Evolutionary conservation across 1,140 invertebrate genomes (phyloP).

Genomic region (Papilio glaucus): DNA sequence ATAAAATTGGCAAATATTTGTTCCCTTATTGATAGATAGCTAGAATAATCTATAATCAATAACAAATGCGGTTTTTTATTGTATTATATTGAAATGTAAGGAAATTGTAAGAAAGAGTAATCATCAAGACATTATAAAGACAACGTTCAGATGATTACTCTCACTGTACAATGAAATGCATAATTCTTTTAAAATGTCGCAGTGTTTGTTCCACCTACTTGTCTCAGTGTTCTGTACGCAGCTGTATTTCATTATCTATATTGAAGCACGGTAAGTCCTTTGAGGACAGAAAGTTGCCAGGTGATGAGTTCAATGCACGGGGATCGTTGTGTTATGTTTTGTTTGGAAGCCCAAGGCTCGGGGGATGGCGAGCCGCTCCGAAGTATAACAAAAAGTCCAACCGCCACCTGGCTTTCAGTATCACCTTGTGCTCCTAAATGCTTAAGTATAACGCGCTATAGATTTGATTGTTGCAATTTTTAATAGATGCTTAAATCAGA

Average conservation of each 20-base stretch:
- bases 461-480: neutral
- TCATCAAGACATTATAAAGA: too few relatives aligned
- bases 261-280: constrained; percentile 3
- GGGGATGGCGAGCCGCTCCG: constrained; percentile 52
- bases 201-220: too few relatives aligned
- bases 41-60: too few relatives aligned
- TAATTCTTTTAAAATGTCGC: neutral
- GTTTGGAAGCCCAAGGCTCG: constrained; percentile 48
- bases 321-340: constrained; percentile 69
- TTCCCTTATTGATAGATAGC: too few relatives aligned
- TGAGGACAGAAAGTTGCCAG: constrained; percentile 51
- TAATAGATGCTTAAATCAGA: neutral
- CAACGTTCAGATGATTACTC: neutral
- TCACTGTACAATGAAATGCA: neutral
- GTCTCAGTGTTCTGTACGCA: neutral
- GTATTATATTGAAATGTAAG: too few relatives aligned
- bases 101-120: neutral
- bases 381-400: constrained; percentile 55
- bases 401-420: constrained; percentile 62
- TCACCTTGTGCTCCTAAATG: constrained; percentile 25
- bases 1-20: too few relatives aligned
- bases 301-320: constrained; percentile 72
- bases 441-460: neutral
- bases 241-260: neutral
- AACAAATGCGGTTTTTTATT: too few relatives aligned